These are phyloP conservation scores for Pao palembangensis DNA, from an alignment of 2,113 vertebrate genomes.

Conservation along the genomic window DNA sequence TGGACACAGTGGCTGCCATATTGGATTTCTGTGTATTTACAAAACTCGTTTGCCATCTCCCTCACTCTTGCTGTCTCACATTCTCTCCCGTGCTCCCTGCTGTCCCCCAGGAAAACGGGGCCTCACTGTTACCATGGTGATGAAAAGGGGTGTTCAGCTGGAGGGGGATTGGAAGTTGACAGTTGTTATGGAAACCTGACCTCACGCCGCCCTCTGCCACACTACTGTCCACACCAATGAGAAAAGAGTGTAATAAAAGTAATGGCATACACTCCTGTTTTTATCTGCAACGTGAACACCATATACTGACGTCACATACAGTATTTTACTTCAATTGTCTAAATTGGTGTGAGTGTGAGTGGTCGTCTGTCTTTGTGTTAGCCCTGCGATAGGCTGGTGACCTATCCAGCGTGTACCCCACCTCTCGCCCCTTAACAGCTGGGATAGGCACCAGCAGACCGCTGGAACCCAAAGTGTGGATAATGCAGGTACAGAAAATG, in stretches of 20 bases:
- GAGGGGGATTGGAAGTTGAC: conserved; percentile 60
- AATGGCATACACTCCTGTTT: conserved; percentile 7
- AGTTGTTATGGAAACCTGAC: conserved; percentile 69
- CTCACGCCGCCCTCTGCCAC: conserved; percentile 58
- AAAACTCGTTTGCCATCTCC: conserved; percentile 70
- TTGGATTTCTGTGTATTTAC: conserved; percentile 71
- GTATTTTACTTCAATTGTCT: too few species aligned
- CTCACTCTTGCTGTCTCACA: conserved; percentile 59
- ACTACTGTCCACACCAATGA: conserved; percentile 16
- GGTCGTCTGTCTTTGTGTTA: too few species aligned
- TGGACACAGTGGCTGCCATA: conserved; percentile 67
- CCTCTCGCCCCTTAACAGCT: too few species aligned
- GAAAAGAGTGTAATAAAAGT: conserved; percentile 42
- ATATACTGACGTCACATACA: too few species aligned
- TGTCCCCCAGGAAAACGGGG: conserved; percentile 61
- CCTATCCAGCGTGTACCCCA: too few species aligned
- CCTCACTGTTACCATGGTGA: conserved; percentile 68
- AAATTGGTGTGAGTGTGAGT: too few species aligned
- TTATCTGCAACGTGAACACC: too few species aligned
- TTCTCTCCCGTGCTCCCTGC: conserved; percentile 57
- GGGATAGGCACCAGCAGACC: too few species aligned
- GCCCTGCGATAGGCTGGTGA: too few species aligned
- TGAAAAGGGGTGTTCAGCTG: conserved; percentile 70
- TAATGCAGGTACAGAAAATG: too few species aligned
- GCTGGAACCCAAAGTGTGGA: too few species aligned